A percentile compares a stretch with the other conserved stretches of the same genome.
Conservation (phyloP, 30 jellyfish, hydroid and myxozoan genomes). For the Hydractinia symbiolongicarpus region DNA sequence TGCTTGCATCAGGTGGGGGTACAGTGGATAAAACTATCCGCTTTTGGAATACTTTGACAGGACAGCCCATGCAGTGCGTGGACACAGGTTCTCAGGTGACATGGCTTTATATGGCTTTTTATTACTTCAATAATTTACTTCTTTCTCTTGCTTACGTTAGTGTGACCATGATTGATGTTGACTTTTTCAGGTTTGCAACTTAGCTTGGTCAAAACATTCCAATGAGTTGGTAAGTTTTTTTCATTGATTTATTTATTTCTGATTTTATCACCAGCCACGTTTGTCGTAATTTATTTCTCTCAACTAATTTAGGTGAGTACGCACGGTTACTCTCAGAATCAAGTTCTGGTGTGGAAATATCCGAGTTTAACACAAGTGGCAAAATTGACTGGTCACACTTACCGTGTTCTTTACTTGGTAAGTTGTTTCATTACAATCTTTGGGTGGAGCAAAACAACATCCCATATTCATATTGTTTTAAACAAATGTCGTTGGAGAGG, state of each 20-base stretch:
- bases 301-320: conserved; percentile 73
- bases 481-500: neutral
- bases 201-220: conserved; percentile 98
- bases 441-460: neutral
- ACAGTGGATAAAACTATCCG: conserved; percentile 94
- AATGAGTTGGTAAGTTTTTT: conserved; percentile 74
- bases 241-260: neutral
- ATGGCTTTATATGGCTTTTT: neutral
- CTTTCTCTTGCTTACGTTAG: neutral
- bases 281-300: neutral
- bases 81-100: conserved; percentile 97
- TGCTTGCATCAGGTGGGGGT: conserved; percentile 96
- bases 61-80: conserved; percentile 76
- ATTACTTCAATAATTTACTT: neutral
- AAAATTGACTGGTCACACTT: conserved; percentile 91
- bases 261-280: neutral
- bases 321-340: conserved; percentile 96
- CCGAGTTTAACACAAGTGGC: conserved; percentile 94
- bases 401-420: conserved; percentile 92
- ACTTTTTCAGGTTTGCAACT: conserved; percentile 68
- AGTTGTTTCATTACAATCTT: neutral
- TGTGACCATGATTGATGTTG: conserved; percentile 3
- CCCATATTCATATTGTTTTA: neutral
- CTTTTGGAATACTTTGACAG: conserved; percentile 89
- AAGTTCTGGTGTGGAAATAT: conserved; percentile 91